Conservation (phyloP, 2,797 vertebrate genomes). For the Xenentodon cancila region DNA sequence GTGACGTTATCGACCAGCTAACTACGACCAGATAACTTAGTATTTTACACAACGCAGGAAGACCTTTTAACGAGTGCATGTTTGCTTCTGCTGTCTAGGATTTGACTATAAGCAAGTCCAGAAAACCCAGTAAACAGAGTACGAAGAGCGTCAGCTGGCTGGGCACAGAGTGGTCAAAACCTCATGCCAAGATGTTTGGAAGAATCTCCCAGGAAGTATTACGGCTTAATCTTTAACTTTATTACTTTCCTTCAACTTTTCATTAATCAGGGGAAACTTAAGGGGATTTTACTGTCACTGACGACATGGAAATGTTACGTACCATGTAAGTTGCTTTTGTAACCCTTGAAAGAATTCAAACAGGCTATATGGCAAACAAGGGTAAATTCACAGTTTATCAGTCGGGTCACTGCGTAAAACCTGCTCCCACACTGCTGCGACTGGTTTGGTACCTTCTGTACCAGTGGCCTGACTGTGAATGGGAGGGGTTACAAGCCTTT, state of each 20-base stretch:
- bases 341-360: conserved; percentile 24
- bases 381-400: too few species aligned
- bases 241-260: conserved; percentile 53
- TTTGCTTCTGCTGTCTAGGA: neutral
- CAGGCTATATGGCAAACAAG: neutral
- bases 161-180: conserved; percentile 17
- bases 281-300: conserved; percentile 50
- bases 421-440: too few species aligned
- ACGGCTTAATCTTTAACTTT: conserved; percentile 58
- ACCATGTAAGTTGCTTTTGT: conserved; percentile 26
- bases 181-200: conserved; percentile 29
- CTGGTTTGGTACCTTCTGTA: too few species aligned
- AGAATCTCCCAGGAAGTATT: conserved; percentile 25
- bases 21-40: too few species aligned
- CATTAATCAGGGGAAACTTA: conserved; percentile 58
- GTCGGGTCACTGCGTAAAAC: too few species aligned
- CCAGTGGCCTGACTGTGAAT: too few species aligned
- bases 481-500: too few species aligned
- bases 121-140: neutral
- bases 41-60: too few species aligned
- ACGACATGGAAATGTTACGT: conserved; percentile 30
- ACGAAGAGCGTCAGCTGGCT: conserved; percentile 23
- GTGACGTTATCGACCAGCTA: too few species aligned
- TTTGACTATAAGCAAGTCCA: neutral
- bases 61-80: too few species aligned